phyloP scores from a whole-genome alignment of 2,113 vertebrate genomes.

The Lipophrys pholis region DNA sequence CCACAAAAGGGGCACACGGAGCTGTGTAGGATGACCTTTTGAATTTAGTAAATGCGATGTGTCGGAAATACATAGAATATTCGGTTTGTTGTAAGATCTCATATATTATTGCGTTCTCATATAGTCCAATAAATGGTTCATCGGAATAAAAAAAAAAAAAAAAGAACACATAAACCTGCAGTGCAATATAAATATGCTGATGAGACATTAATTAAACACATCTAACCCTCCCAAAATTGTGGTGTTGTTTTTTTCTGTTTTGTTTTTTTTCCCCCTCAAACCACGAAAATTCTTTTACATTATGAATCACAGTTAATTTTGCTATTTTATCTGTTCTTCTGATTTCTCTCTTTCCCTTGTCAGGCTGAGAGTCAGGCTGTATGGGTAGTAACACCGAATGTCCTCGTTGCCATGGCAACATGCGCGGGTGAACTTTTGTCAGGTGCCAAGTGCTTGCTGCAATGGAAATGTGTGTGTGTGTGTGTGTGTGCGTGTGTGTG shows the following conservation, averaged over 20 bases:
- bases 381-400: conserved; percentile 62
- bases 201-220: conserved; percentile 41
- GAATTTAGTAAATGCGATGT: no score
- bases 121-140: conserved; percentile 6
- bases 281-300: background rate
- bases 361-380: conserved; percentile 43
- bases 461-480: conserved; percentile 42
- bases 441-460: conserved; percentile 73
- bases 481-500: conserved; percentile 12
- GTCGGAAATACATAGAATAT: no score
- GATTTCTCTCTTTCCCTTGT: conserved; percentile 21
- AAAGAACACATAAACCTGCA: conserved; percentile 2
- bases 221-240: background rate
- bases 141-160: background rate
- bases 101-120: background rate
- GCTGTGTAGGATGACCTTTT: no score
- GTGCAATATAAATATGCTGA: conserved; percentile 16
- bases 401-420: conserved; percentile 74
- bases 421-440: conserved; percentile 74
- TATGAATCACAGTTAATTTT: conserved; percentile 46
- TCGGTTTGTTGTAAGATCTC: no score
- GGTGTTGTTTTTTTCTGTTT: background rate
- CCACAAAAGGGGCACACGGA: no score
- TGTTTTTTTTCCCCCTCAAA: no score
- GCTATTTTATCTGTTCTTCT: background rate